Evolutionary conservation across 2,113 vertebrate genomes (phyloP), one percentile per base, ranked within the genome.

Genomic region (Micromys minutus): DNA sequence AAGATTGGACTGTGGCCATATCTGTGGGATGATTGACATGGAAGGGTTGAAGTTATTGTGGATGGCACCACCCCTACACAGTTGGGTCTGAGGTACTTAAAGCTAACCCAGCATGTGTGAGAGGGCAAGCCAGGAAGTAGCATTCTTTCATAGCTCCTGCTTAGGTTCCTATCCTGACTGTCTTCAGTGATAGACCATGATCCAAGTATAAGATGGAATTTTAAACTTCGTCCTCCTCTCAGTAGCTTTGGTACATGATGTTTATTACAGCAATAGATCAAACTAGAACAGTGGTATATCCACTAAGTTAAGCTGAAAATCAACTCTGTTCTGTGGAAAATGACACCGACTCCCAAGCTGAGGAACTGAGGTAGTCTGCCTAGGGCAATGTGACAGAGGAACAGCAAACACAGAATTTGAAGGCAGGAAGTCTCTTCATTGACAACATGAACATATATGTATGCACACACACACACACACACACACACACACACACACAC

Each of bases 341-440:
- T 81, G 29, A 45, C n/a, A 36, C 12, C 5, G 84, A 85, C 21
- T 2, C 36, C 39, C 50, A 61, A 13, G 21, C 31, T 7, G 36
- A 81, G 24, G 52, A 31, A 15, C 11, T 15, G 39, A 74, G 29
- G 71, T 12, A 21, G 2, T 72, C 26, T 86, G 52, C 31, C n/a
- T n/a, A 26, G 16, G 52, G 34, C 24, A 31, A 10, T 24, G 29
- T n/a, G 39, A 21, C 42, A 80, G 34, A 76, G 17, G 24, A 61
- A 3, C 2, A 3, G 34, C 39, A 80, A 31, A 39, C 16, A 17
- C 17, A 17, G 39, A 55, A 55, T 34, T 61, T 4, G 61, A 80
- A 29, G 0, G 11, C 13, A 34, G 12, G 22, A 31, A 55, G 22
- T 15, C n/a, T 45, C 1, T 3, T 4, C 50, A 5, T 7, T 29